Conservation (phyloP, 2,888 invertebrate species). For the Rhingia campestris region DNA sequence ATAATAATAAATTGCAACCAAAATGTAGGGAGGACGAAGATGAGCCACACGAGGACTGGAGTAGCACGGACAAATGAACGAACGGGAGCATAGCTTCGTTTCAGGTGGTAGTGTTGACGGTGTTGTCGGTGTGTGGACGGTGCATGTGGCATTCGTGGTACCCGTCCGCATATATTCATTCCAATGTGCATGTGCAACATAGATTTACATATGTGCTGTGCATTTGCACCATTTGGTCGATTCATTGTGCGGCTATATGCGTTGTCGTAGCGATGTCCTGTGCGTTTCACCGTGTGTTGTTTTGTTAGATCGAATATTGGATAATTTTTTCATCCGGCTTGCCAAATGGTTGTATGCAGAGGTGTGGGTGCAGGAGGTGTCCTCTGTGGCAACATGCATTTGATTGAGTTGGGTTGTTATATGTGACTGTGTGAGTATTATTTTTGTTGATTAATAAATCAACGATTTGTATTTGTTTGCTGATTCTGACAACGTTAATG, state of each 20-base stretch:
- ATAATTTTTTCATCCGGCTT: constrained; percentile 35
- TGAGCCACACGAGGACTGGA: constrained; percentile 24
- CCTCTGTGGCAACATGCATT: too few species aligned
- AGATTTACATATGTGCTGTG: constrained; percentile 63
- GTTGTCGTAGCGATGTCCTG: constrained; percentile 61
- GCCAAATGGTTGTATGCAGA: not conserved
- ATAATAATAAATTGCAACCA: constrained; percentile 72
- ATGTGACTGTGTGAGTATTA: not conserved
- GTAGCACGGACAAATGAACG: not conserved
- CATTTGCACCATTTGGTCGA: constrained; percentile 61
- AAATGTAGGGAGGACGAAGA: constrained; percentile 52
- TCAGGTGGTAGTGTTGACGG: constrained; percentile 62
- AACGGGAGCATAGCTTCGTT: constrained; percentile 3
- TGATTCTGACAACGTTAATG: too few species aligned
- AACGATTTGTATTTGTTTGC: too few species aligned
- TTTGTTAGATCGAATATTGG: constrained; percentile 56
- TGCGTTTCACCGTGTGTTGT: constrained; percentile 23
- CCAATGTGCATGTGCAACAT: constrained; percentile 42
- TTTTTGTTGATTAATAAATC: too few species aligned
- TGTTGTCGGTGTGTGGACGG: constrained; percentile 39
- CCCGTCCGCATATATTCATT: constrained; percentile 22
- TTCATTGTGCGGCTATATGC: constrained; percentile 26
- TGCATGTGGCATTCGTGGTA: constrained; percentile 50
- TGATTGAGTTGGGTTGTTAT: not conserved
- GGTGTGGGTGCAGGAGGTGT: not conserved